Evolutionary conservation across 2,888 invertebrate species (phyloP).

Genomic region (Malacosoma neustria): DNA sequence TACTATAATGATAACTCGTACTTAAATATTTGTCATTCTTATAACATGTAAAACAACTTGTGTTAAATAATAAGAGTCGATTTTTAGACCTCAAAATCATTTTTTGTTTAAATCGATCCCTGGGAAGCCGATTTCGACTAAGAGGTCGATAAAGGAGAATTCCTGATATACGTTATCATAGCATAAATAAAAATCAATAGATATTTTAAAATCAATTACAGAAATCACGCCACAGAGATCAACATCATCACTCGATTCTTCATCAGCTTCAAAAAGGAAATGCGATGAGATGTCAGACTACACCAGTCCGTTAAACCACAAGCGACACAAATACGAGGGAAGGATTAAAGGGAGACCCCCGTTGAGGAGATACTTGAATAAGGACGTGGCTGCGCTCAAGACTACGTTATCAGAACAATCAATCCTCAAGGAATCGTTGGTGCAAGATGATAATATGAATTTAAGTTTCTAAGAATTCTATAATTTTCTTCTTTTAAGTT

Average conservation of each 20-base stretch:
- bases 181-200: too few relatives aligned
- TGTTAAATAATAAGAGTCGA: too few relatives aligned
- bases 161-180: too few relatives aligned
- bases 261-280: constrained; percentile 53
- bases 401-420: constrained; percentile 37
- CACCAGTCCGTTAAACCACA: constrained; percentile 54
- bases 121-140: too few relatives aligned
- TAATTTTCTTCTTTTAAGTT: too few relatives aligned
- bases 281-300: constrained; percentile 45
- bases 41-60: too few relatives aligned
- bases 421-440: constrained; percentile 24
- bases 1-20: too few relatives aligned
- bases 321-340: constrained; percentile 54
- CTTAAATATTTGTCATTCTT: too few relatives aligned
- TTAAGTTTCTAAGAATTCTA: constrained; percentile 33
- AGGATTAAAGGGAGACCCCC: constrained; percentile 59
- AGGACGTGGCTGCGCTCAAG: constrained; percentile 34
- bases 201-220: too few relatives aligned
- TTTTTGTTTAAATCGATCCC: too few relatives aligned
- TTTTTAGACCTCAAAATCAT: too few relatives aligned
- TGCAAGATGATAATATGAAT: constrained; percentile 37
- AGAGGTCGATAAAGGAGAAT: too few relatives aligned
- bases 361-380: constrained; percentile 34
- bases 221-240: constrained; percentile 31
- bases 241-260: constrained; percentile 41